Base-by-base conservation (phyloP, 1,140 invertebrate species). In the Nasonia giraulti region DNA sequence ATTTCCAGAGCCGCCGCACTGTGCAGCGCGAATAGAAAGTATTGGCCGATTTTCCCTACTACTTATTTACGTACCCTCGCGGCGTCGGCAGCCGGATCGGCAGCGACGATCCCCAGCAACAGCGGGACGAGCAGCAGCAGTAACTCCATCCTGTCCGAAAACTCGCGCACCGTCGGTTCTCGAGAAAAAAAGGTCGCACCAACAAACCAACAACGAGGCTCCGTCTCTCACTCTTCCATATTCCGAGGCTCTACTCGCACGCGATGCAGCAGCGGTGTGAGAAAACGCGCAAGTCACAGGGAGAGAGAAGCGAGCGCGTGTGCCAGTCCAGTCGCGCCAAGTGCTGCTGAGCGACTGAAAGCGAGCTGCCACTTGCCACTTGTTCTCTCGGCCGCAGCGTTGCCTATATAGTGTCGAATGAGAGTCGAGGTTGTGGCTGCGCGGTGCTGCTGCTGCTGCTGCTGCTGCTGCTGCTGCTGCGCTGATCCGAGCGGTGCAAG, bases 281-380 rank as follows among this genome's bases (percentile, higher is more conserved):
- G 17, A 62, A 62, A 62, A 20, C 55, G 5, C 55, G 55, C 17
- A 2, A 62, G 55, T 62, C 17, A n/a, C 1, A 6, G 74, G 8
- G 62, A 50, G 68, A 17, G 62, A 50, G 47, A 27, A 14, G 7
- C 73, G 66, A 47, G 80, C n/a, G 80, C 84, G 79, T 37, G 68
- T 84, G 87, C 23, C 23, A 23, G 23, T 87, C 86, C 87, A 88
- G 84, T 87, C 89, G 89, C 88, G 88, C 87, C 90, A 89, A 92
- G 87, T 88, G 89, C 90, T 87, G 89, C 86, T 82, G 87, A 91
- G 87, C 90, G 90, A 92, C 91, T 91, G 90, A 87, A 80, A 78
- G 86, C 79, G 85, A 83, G 86, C 87, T 82, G 85, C 81, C 88
- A 85, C 87, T 89, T 89, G 86, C 84, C 81, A 79, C 82, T 84